A percentile compares a stretch with the other conserved stretches of the same genome.
phyloP scores from a whole-genome alignment of 2,797 vertebrate genomes.

The Rhabdophis nuchalis region DNA sequence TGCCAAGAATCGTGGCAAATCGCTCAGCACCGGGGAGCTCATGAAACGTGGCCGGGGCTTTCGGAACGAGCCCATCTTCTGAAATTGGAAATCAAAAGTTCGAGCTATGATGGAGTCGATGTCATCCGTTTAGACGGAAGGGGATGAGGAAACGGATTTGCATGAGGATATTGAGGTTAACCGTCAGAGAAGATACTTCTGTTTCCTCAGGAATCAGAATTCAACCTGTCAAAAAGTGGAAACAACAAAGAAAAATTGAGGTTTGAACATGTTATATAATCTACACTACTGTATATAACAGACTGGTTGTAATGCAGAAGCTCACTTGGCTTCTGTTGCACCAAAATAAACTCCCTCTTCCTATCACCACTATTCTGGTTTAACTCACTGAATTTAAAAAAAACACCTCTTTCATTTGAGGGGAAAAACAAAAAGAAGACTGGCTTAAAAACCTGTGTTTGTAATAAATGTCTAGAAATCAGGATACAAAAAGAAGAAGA shows the following conservation, averaged over 20 bases:
- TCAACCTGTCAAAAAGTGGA: slow-evolving; percentile 5
- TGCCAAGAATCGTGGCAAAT: slow-evolving; percentile 89
- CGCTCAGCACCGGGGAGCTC: slow-evolving; percentile 93
- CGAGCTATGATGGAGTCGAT: slow-evolving; percentile 51
- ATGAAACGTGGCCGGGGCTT: slow-evolving; percentile 89
- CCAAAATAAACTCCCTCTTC: background rate
- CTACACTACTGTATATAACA: background rate
- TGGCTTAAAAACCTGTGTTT: background rate
- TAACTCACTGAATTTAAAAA: no score
- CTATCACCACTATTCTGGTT: background rate
- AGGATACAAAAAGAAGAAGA: background rate
- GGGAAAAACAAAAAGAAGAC: background rate
- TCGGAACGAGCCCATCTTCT: slow-evolving; percentile 88
- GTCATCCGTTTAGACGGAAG: slow-evolving; percentile 66
- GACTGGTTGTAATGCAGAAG: background rate
- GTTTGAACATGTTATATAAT: background rate
- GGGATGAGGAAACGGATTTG: slow-evolving; percentile 14
- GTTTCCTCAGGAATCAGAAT: slow-evolving; percentile 13
- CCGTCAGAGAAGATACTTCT: background rate
- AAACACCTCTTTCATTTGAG: background rate
- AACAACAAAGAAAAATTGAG: background rate
- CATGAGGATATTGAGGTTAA: background rate
- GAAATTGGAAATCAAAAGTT: slow-evolving; percentile 51
- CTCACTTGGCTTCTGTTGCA: fast-evolving
- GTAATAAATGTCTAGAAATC: background rate